phyloP scores from a whole-genome alignment of 2,113 vertebrate species.

The Brachypteracias leptosomus region DNA sequence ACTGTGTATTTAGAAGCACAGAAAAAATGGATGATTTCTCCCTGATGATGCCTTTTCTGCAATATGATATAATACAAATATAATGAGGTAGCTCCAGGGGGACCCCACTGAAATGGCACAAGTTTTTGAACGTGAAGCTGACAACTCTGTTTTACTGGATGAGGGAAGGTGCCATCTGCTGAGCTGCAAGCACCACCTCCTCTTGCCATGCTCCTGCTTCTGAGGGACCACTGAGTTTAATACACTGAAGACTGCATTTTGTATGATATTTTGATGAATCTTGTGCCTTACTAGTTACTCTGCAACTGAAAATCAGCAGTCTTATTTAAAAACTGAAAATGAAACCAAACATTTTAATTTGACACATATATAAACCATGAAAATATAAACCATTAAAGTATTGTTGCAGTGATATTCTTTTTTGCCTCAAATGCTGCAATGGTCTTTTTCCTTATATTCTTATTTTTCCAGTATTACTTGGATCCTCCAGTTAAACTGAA shows the following conservation, averaged over 20 bases:
- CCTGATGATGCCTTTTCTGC: background rate
- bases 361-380: background rate
- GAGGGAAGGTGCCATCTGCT: background rate
- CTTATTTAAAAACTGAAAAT: background rate
- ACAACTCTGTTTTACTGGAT: rapidly evolving
- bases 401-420: background rate
- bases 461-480: slow-evolving; percentile 83
- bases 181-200: background rate
- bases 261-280: background rate
- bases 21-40: background rate
- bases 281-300: background rate
- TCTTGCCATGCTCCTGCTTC: background rate
- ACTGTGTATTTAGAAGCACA: background rate
- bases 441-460: background rate
- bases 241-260: too few species aligned
- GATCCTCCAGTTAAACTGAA: slow-evolving; percentile 87
- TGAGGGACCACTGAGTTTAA: too few species aligned
- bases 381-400: background rate
- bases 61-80: background rate
- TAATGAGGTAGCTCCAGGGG: rapidly evolving
- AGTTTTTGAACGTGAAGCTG: too few species aligned
- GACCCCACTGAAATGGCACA: background rate
- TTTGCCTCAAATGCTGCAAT: background rate
- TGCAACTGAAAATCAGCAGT: background rate
- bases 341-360: background rate